phyloP scores from a whole-genome alignment of 2,113 vertebrate species.

The Ginglymostoma cirratum region DNA sequence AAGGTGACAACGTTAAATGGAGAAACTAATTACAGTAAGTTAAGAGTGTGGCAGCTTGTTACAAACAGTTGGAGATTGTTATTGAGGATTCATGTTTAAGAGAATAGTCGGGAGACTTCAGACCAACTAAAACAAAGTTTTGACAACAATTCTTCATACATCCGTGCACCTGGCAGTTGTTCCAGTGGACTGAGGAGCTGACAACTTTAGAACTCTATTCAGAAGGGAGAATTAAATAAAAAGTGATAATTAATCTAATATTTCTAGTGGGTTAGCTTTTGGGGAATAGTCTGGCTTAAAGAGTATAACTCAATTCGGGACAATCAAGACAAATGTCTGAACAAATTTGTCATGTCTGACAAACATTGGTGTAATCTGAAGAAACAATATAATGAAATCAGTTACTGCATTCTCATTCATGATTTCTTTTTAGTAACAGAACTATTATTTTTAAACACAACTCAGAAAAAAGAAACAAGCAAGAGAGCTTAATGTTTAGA shows the following conservation, averaged over 20 bases:
- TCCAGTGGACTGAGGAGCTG: neutral
- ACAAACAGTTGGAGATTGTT: neutral
- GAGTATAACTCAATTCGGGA: neutral
- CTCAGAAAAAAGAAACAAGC: neutral
- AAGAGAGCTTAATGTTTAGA: neutral
- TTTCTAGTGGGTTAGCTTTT: no score
- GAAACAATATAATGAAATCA: neutral
- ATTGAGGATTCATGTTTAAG: neutral
- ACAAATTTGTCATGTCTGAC: neutral
- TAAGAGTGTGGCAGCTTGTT: neutral
- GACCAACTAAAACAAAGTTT: neutral
- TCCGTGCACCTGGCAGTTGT: neutral
- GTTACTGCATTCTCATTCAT: neutral
- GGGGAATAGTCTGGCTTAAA: neutral
- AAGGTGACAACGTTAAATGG: neutral
- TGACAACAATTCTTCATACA: neutral
- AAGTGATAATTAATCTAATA: neutral
- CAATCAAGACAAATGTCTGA: neutral
- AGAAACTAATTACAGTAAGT: neutral
- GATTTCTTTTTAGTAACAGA: neutral
- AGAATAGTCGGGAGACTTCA: neutral
- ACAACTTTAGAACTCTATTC: neutral
- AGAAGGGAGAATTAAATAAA: neutral
- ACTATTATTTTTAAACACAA: neutral
- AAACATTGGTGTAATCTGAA: neutral